Percentiles rank a stretch among this genome's conserved stretches.
Evolutionary conservation across 1,140 invertebrate species (phyloP).

Genomic region (Tenebrio molitor): DNA sequence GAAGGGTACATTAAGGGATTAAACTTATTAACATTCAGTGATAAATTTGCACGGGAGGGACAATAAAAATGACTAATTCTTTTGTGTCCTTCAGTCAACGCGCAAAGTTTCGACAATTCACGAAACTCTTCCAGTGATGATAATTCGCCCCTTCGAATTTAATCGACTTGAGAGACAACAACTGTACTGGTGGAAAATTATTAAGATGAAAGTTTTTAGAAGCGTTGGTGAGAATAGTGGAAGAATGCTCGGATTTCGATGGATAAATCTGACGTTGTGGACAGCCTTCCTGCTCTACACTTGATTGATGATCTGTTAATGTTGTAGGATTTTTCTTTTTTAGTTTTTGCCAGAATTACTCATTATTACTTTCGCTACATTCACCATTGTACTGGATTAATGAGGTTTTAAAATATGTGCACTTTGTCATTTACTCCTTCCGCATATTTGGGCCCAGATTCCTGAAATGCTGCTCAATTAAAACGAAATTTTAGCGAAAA

Average conservation of each 20-base stretch:
- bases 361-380: constrained; percentile 14
- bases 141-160: constrained; percentile 5
- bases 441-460: too few species aligned
- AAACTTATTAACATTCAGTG: constrained; percentile 21
- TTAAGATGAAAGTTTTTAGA: too few species aligned
- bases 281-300: constrained; percentile 7
- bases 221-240: not conserved
- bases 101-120: constrained; percentile 2
- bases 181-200: too few species aligned
- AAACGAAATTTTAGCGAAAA: too few species aligned
- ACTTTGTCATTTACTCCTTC: too few species aligned
- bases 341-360: not conserved
- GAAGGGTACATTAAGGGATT: constrained; percentile 25
- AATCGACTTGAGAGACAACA: not conserved
- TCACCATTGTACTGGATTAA: constrained; percentile 17
- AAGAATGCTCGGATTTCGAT: constrained; percentile 8
- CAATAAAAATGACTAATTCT: constrained; percentile 29
- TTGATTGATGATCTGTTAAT: constrained; percentile 25
- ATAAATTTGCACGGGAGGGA: not conserved
- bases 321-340: constrained; percentile 8
- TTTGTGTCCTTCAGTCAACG: not conserved
- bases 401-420: constrained; percentile 10
- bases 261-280: constrained; percentile 8
- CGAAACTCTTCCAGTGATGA: constrained; percentile 5
- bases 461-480: too few species aligned